Evolutionary conservation across 2,113 vertebrate genomes (phyloP).

Genomic region (Charadrius vociferus): DNA sequence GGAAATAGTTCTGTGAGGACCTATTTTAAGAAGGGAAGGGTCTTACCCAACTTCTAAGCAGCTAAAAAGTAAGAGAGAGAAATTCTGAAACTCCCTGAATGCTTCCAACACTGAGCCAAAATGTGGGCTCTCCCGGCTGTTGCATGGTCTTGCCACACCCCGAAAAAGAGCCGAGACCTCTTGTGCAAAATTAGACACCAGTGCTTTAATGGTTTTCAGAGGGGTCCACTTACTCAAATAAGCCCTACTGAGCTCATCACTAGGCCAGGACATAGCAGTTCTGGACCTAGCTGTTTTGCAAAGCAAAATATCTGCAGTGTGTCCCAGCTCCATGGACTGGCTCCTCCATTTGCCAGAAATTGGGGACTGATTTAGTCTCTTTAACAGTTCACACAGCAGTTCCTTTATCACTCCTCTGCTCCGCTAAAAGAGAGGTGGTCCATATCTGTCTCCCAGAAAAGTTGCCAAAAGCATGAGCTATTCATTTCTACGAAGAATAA

Average conservation of each 20-base stretch:
- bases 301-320: not conserved
- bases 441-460: not conserved
- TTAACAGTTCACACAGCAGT: not conserved
- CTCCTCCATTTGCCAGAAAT: not conserved
- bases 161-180: not conserved
- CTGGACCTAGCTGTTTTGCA: not conserved
- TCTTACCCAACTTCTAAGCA: not conserved
- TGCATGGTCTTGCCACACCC: not conserved
- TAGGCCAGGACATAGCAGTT: not conserved
- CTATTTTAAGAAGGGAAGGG: not conserved
- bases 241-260: not conserved
- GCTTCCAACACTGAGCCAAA: not conserved
- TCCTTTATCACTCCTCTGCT: not conserved
- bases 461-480: not conserved
- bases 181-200: not conserved
- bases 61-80: not conserved
- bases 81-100: not conserved
- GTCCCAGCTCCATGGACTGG: not conserved
- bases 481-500: not conserved
- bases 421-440: not conserved
- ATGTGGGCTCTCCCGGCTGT: not conserved
- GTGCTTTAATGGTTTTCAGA: not conserved
- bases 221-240: not conserved
- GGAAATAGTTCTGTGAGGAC: not conserved
- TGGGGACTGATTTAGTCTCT: not conserved